Base-by-base conservation (phyloP, 2,888 invertebrate species). In the Antheraea assamensis region DNA sequence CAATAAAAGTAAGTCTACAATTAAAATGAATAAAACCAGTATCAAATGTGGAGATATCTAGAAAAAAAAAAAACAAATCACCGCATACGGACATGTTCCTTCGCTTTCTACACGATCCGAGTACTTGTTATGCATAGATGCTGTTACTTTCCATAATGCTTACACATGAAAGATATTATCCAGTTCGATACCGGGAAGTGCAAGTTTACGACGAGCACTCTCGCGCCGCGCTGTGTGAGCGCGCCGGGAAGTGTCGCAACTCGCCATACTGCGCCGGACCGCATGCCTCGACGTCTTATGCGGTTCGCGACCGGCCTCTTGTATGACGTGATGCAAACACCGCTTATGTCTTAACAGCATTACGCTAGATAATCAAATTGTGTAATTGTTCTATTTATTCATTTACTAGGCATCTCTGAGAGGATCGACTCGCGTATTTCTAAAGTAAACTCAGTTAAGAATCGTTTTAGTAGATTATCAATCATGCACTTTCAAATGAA, bases 141-240 rank as follows among this genome's bases (percentile, higher is more conserved):
- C 42, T 73, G 73, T 73, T 73, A 68, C 68, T 68, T 68, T 68
- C 68, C 68, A 68, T 68, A 68, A 35, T 68, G 35, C 19, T 68
- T 19, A 68, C 35, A 68, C 70, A 70, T 42, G 42, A 47, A 27
- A 42, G 70, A 71, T 68, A 49, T 66, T 61, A 68, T 71, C 71
- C 74, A 77, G 78, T 79, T 78, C 75, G 71, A 77, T 80, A 79
- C 78, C 74, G 76, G 78, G 80, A 80, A 80, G 77, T 72, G 74
- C 71, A 71, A 78, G 74, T 76, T 77, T 77, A 76, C 74, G 73
- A 72, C 73, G 55, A 66, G 66, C 75, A 27, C 71, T 74, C 75
- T 74, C 72, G 75, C 66, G 30, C 71, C 73, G n/a, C 58, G 24
- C n/a, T 24, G 24, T 21, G 61, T 75, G 71, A n/a, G n/a, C n/a